Evolutionary conservation across 2,797 vertebrate genomes (phyloP), one percentile per base, ranked within the genome.

Genomic region (Anas capensis): DNA sequence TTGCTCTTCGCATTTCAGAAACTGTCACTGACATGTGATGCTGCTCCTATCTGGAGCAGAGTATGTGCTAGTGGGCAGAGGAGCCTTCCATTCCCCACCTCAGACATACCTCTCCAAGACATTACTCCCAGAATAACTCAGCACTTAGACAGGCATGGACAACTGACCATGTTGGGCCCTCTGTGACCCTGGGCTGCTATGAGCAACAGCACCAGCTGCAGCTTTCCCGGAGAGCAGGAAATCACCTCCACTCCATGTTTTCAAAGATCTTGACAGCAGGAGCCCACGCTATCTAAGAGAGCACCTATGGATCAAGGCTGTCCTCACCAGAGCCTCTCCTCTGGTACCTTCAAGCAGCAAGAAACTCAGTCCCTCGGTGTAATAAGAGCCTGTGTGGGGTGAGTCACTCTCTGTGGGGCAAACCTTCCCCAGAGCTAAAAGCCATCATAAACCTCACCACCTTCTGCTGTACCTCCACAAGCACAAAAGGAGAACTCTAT

Each of bases 341-440:
- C 48, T 46, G 29, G 26, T 12, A 76, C 31, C 26, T 87, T 33
- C 33, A 20, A 72, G 36, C 33, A 54, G 10, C 21, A 31, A 40
- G 29, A 14, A 57, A 42, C 13, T 92, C 56, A 27, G 2, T 48
- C 24, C 18, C 16, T 49, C 49, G 31, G 23, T 38, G 11, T 6
- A 66, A 48, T 20, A 87, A 56, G 11, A 60, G 16, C 34, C 29
- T 65, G 4, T 42, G 26, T 73, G 20, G 29, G 38, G 6, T 5
- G 46, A 89, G 38, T 20, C 23, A 58, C 0, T 1, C 0, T 1
- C 26, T 14, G 4, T 31, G 13, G 21, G 60, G 6, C 7, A 86
- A 64, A 87, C 58, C 19, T 76, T 80, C 9, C 21, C 18, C 20
- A 44, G 10, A 49, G 7, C 8, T 79, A 69, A 76, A 82, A 89